These are phyloP conservation scores for Odontophorus gujanensis DNA, from an alignment of 2,113 vertebrate genomes.

Conservation along the genomic window DNA sequence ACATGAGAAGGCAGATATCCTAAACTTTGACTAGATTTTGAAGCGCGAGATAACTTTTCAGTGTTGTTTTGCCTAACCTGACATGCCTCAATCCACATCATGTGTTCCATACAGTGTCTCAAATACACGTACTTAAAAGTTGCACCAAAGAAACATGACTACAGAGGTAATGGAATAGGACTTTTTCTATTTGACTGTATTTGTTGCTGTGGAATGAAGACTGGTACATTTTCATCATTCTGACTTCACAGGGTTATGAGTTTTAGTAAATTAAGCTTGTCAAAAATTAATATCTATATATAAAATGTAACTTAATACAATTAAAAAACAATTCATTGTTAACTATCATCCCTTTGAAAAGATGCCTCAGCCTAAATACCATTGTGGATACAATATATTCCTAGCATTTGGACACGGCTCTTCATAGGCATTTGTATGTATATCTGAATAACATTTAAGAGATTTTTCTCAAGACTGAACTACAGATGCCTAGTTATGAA, in stretches of 20 bases:
- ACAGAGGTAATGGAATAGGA: not conserved
- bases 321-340: not conserved
- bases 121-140: not conserved
- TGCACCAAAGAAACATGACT: not conserved
- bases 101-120: not conserved
- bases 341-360: not conserved
- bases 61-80: not conserved
- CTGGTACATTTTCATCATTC: fast-evolving
- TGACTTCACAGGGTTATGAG: not conserved
- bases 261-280: not conserved
- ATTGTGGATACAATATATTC: not conserved
- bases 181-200: not conserved
- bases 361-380: not conserved
- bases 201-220: not conserved
- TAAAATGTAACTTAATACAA: not conserved
- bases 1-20: not conserved
- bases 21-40: not conserved
- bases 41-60: not conserved
- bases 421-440: not conserved
- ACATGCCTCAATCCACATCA: not conserved
- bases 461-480: not conserved
- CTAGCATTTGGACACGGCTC: not conserved
- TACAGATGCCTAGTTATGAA: not conserved
- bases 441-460: not conserved
- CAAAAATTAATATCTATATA: not conserved